Base-by-base conservation (phyloP, 2,888 invertebrate species). In the Rhamnusium bicolor region DNA sequence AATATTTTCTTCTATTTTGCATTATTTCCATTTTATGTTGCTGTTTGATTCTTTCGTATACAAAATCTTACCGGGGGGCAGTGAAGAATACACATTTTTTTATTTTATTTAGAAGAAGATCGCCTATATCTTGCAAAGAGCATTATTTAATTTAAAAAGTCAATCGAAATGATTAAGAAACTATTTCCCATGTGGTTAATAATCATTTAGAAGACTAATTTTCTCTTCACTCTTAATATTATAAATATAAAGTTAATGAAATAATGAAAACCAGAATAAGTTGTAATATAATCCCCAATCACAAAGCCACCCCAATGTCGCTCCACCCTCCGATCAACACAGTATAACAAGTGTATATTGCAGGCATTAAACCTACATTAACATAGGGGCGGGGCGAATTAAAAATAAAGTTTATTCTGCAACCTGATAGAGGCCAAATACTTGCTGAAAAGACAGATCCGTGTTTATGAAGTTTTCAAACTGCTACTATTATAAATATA, bases 311-410 rank as follows among this genome's bases (percentile, higher is more conserved):
- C 78, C 73, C 69, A 51, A 58, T 12, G 10, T 32, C 62, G 69
- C 71, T 75, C 79, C 80, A 81, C 82, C 82, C 83, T 77, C 81
- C 73, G 72, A 75, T 79, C 77, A 77, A 76, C 73, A 77, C 72
- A 62, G 75, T 71, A 74, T 74, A 82, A 86, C 86, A 86, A 86
- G 86, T 86, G 86, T 83, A 82, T 80, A 81, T 82, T 79, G 80
- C 79, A 78, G 75, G 78, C 85, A 86, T 86, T 85, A 86, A 86
- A 84, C 83, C 81, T 81, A 82, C 83, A 86, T 86, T 87, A 87
- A 85, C 84, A 83, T 83, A 81, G 83, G 81, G 86, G 86, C 85
- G 86, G 85, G 80, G 84, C 84, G 79, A 80, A 82, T 82, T 81
- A 78, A 77, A 75, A 78, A 79, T 74, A 77, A 80, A 81, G 84